Conservation (phyloP, 2,113 vertebrate species). For the Amblyornis subalaris region DNA sequence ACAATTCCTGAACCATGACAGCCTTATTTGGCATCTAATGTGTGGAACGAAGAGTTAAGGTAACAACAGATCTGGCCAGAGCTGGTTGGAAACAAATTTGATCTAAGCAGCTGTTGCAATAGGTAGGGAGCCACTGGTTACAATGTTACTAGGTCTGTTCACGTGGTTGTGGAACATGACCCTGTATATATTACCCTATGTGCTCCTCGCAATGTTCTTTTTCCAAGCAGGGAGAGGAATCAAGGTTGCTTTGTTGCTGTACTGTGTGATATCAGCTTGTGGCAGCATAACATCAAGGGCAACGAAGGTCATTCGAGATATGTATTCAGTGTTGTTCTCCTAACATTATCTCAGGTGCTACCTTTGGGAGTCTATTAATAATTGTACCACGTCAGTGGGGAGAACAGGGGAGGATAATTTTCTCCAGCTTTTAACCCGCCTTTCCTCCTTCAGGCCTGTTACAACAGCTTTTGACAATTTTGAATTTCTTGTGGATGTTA, state of each 20-base stretch:
- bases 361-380: neutral
- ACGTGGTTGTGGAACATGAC: neutral
- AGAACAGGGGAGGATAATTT: neutral
- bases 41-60: neutral
- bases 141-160: neutral
- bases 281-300: neutral
- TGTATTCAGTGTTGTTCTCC: neutral
- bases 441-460: neutral
- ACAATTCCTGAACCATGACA: neutral
- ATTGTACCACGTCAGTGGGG: accelerated
- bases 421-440: neutral
- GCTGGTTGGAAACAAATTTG: neutral
- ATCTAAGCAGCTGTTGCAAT: neutral
- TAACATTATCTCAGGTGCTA: neutral
- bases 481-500: neutral
- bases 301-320: neutral
- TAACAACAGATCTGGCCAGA: neutral
- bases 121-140: no score
- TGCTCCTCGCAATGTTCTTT: accelerated
- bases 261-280: neutral
- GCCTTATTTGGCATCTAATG: neutral
- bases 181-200: accelerated
- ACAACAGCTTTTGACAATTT: neutral
- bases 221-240: no score
- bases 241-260: neutral